Evolutionary conservation across 2,797 vertebrate genomes (phyloP).

Genomic region (Alfaro cultratus): DNA sequence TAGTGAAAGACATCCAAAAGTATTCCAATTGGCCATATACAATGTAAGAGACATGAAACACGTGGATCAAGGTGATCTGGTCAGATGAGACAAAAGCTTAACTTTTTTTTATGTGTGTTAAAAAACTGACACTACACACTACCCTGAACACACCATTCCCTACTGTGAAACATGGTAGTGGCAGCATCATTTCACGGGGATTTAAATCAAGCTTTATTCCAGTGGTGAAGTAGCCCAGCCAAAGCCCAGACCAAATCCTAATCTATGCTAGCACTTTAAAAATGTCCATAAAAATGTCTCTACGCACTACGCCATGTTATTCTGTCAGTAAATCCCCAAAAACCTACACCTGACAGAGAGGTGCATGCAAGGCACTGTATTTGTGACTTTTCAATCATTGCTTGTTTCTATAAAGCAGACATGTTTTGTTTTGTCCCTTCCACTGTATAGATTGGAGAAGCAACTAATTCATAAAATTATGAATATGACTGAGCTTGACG

Average conservation of each 20-base stretch:
- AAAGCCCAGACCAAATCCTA: not conserved
- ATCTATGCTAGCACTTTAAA: not conserved
- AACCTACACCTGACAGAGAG: not conserved
- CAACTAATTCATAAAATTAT: conserved; percentile 43
- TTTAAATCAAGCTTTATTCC: not conserved
- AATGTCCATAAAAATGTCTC: not conserved
- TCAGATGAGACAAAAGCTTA: no score
- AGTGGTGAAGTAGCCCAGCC: not conserved
- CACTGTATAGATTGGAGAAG: conserved; percentile 57
- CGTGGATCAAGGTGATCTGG: no score
- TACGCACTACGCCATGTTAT: no score
- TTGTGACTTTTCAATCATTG: not conserved
- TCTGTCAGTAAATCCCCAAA: not conserved
- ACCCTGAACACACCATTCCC: not conserved
- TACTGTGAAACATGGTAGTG: not conserved
- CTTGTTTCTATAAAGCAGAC: not conserved
- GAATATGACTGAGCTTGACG: fast-evolving
- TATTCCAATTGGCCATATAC: not conserved
- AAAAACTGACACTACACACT: no score
- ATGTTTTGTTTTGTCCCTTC: not conserved
- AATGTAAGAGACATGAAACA: not conserved
- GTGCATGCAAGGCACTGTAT: not conserved
- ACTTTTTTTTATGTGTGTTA: no score
- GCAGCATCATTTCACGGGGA: not conserved
- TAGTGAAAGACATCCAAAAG: not conserved